Conservation (phyloP, 2,888 invertebrate species). For the Rhamnusium bicolor region DNA sequence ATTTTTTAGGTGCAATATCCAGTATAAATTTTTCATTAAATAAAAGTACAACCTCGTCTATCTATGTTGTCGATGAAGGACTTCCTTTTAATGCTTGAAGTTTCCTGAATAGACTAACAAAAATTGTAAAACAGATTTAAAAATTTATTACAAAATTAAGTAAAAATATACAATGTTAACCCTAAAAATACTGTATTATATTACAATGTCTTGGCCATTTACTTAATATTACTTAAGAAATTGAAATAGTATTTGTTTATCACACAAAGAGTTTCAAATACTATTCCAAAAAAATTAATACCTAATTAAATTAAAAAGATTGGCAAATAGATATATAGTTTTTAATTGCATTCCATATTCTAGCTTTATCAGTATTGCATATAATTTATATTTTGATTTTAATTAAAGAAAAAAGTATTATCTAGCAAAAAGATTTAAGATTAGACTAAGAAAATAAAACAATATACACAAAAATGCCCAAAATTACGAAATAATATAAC, state of each 20-base stretch:
- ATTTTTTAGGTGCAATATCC: too few species aligned
- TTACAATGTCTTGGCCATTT: not conserved
- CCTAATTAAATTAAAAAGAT: not conserved
- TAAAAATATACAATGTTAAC: not conserved
- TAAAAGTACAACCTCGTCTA: too few species aligned
- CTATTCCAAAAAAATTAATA: conserved; percentile 9
- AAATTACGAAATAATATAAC: too few species aligned
- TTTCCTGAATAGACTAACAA: not conserved
- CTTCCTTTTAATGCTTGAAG: too few species aligned
- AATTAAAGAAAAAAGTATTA: too few species aligned
- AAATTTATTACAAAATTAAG: not conserved
- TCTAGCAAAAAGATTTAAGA: too few species aligned
- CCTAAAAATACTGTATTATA: not conserved
- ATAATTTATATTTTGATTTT: too few species aligned
- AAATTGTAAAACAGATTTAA: not conserved
- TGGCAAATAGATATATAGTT: not conserved
- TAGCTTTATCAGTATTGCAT: not conserved
- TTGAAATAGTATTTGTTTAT: conserved; percentile 3
- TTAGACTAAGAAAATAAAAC: too few species aligned
- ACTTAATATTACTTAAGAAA: not conserved
- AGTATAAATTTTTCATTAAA: too few species aligned
- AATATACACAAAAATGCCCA: too few species aligned
- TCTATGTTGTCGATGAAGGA: too few species aligned
- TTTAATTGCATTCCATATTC: not conserved
- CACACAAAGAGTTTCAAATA: not conserved